Conservation (phyloP, 1,140 invertebrate genomes). For the Trichoplusia ni region DNA sequence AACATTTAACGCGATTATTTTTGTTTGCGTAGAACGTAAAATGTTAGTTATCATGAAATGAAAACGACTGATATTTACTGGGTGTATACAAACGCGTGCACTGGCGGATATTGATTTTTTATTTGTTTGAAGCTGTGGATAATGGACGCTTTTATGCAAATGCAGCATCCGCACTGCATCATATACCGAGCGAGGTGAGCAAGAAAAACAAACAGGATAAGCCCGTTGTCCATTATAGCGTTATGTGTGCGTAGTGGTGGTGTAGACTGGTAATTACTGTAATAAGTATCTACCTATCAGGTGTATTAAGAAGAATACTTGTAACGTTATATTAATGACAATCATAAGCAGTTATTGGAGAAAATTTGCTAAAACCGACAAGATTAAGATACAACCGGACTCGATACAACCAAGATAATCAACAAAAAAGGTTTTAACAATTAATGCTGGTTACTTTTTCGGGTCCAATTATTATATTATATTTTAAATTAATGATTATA, state of each 20-base stretch:
- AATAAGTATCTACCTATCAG: no score
- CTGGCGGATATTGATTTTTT: slow-evolving; percentile 69
- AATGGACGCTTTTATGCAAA: slow-evolving; percentile 77
- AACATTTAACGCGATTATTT: slow-evolving; percentile 3
- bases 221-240: slow-evolving; percentile 9
- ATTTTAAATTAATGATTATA: no score
- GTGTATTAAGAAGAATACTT: no score
- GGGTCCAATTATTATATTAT: no score
- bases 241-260: neutral
- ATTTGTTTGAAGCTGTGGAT: slow-evolving; percentile 67
- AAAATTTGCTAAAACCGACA: no score
- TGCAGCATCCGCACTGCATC: slow-evolving; percentile 71
- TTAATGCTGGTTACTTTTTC: no score
- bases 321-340: no score
- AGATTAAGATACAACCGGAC: no score
- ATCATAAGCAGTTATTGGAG: no score
- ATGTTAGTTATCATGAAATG: slow-evolving; percentile 20
- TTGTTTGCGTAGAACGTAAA: neutral
- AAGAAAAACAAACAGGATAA: slow-evolving; percentile 53
- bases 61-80: slow-evolving; percentile 8
- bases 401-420: no score
- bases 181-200: slow-evolving; percentile 51
- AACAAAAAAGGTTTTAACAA: no score
- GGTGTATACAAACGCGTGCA: slow-evolving; percentile 26
- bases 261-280: neutral